phyloP scores from a whole-genome alignment of 2,888 invertebrate genomes.

The Brachyptera risi region DNA sequence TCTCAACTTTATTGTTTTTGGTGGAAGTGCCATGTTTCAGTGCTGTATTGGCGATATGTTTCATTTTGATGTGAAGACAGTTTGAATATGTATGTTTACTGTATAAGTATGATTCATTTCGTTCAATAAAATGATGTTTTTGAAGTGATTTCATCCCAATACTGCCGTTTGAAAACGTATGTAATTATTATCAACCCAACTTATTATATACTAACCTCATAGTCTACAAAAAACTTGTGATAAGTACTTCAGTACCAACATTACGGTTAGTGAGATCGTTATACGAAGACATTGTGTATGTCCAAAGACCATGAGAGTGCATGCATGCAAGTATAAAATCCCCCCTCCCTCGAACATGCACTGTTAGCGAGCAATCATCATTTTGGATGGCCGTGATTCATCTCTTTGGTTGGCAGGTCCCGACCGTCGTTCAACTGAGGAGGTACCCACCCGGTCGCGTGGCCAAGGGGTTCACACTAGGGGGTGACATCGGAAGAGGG shows the following conservation, averaged over 20 bases:
- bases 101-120: no score
- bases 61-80: no score
- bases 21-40: no score
- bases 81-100: no score
- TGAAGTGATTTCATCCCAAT: no score
- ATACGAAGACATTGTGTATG: neutral
- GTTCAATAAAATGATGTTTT: no score
- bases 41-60: no score
- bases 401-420: neutral
- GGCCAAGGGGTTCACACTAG: constrained; percentile 4
- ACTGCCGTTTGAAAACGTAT: no score
- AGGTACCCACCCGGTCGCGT: constrained; percentile 19
- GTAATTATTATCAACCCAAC: no score
- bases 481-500: constrained; percentile 17
- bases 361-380: constrained; percentile 15
- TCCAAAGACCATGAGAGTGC: constrained; percentile 5
- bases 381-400: constrained; percentile 12
- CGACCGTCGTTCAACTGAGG: no score
- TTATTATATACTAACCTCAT: no score
- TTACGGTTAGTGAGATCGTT: neutral
- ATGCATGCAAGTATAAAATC: neutral
- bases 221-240: neutral
- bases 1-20: no score
- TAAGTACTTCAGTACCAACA: neutral
- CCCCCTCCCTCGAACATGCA: neutral